Conservation (phyloP, 2,113 vertebrate species). For the Bambusicola thoracicus region DNA sequence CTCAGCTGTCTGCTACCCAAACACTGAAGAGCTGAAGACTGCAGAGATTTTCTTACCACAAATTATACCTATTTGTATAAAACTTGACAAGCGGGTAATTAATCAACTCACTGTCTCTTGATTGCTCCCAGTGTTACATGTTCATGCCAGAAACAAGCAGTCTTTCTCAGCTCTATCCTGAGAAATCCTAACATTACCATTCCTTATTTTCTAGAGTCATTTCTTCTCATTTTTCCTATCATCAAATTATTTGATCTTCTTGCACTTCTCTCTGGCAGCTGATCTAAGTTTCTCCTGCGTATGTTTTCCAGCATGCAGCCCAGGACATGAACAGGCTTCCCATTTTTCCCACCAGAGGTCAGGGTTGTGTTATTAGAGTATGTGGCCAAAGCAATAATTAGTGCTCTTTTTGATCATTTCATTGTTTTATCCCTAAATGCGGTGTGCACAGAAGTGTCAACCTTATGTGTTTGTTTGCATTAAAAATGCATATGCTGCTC, state of each 20-base stretch:
- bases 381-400: neutral
- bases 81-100: neutral
- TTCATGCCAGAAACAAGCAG: neutral
- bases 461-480: neutral
- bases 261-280: neutral
- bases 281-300: neutral
- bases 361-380: conserved; percentile 71
- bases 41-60: neutral
- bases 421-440: neutral
- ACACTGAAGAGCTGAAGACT: neutral
- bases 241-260: neutral
- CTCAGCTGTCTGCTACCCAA: neutral
- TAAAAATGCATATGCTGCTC: neutral
- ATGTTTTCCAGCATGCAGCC: neutral
- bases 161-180: neutral
- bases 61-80: neutral
- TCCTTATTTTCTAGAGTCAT: neutral
- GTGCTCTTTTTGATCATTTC: neutral
- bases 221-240: neutral
- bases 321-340: conserved; percentile 30
- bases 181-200: neutral
- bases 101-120: neutral
- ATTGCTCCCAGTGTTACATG: neutral
- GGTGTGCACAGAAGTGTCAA: neutral
- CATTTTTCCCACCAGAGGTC: conserved; percentile 76